Evolutionary conservation across 2,888 invertebrate species (phyloP).

Genomic region (Encarsia formosa): DNA sequence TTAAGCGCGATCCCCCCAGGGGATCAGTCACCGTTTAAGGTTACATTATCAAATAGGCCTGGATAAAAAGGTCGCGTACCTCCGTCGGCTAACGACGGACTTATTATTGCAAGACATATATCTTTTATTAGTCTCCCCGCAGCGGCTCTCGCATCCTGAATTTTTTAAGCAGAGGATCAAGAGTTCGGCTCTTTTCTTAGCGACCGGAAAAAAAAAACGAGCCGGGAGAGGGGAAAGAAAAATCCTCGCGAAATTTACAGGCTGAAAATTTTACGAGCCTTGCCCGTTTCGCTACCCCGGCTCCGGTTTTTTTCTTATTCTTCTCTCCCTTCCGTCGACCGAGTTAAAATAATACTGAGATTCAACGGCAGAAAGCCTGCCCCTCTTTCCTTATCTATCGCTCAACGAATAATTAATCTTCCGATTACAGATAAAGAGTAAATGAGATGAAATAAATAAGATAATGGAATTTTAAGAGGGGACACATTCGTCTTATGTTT

Average conservation of each 20-base stretch:
- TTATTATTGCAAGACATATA: no score
- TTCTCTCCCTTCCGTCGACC: background rate
- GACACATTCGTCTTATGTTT: background rate
- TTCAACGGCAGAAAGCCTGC: constrained; percentile 4
- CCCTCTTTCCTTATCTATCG: background rate
- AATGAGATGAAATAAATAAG: no score
- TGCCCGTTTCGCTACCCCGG: background rate
- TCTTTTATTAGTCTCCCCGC: no score
- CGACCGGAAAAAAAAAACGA: background rate
- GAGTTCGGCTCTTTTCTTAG: background rate
- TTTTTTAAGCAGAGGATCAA: no score
- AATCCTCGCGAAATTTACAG: constrained; percentile 4
- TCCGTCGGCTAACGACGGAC: no score
- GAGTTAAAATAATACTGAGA: constrained; percentile 4
- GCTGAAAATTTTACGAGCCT: constrained; percentile 13
- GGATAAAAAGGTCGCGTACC: no score
- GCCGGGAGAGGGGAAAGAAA: background rate
- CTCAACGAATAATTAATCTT: background rate
- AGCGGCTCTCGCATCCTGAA: no score
- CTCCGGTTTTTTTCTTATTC: background rate
- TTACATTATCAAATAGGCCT: no score
- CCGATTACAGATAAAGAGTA: background rate
- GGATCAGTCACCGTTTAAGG: no score
- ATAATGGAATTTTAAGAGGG: background rate
- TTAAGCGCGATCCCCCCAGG: no score